phyloP scores from a whole-genome alignment of 2,888 invertebrate species.

The Philereme transversata region DNA sequence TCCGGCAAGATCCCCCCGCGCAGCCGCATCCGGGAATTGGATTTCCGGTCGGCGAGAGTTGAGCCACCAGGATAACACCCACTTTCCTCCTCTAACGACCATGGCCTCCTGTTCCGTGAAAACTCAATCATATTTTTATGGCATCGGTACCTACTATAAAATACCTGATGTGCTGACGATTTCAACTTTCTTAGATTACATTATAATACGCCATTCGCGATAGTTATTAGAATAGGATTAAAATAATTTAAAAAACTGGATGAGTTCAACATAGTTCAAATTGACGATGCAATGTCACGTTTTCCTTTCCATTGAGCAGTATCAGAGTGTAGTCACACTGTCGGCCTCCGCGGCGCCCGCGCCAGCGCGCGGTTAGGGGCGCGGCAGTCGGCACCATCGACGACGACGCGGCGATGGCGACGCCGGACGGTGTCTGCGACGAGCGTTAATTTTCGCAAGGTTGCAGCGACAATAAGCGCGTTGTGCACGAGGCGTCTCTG shows the following conservation, averaged over 20 bases:
- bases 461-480: conserved; percentile 78
- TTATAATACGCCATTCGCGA: neutral
- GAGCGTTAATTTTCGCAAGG: conserved; percentile 77
- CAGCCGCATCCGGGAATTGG: conserved; percentile 83
- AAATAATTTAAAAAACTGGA: too few relatives aligned
- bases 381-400: conserved; percentile 38
- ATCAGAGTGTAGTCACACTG: too few relatives aligned
- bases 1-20: conserved; percentile 82
- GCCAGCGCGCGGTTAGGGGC: conserved; percentile 34
- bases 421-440: conserved; percentile 63
- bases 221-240: neutral
- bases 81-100: conserved; percentile 72
- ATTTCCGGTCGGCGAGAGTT: conserved; percentile 82
- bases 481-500: conserved; percentile 79
- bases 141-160: conserved; percentile 4
- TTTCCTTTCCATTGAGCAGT: conserved; percentile 46
- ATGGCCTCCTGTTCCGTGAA: conserved; percentile 44
- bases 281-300: conserved; percentile 28
- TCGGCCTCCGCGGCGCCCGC: conserved; percentile 2
- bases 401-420: conserved; percentile 37
- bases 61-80: conserved; percentile 74
- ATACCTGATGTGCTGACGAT: neutral
- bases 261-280: neutral
- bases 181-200: neutral
- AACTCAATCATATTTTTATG: conserved; percentile 21